Evolutionary conservation across 2,888 invertebrate genomes (phyloP).

Genomic region (Muschampia plurimacula): DNA sequence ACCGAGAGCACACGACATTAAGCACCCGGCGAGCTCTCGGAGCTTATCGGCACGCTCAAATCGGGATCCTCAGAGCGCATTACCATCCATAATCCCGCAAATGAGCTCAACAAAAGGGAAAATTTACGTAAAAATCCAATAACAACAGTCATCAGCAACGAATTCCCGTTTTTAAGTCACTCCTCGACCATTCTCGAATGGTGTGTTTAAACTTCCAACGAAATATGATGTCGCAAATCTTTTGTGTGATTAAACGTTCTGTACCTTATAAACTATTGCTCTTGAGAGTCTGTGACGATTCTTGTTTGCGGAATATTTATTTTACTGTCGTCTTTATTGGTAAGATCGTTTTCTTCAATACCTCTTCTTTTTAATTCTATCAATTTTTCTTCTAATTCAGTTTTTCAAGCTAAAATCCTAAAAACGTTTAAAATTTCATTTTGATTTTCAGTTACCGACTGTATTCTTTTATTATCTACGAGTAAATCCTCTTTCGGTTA

Average conservation of each 20-base stretch:
- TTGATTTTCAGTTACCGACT: neutral
- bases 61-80: conserved; percentile 57
- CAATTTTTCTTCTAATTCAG: neutral
- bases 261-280: neutral
- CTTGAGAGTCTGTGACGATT: neutral
- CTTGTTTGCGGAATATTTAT: neutral
- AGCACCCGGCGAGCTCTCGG: conserved; percentile 47
- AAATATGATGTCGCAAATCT: conserved; percentile 19
- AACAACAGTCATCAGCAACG: conserved; percentile 56
- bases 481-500: neutral
- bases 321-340: neutral
- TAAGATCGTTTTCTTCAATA: neutral
- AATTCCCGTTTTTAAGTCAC: conserved; percentile 43
- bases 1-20: conserved; percentile 28
- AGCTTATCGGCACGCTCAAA: conserved; percentile 63
- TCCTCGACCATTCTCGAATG: conserved; percentile 28
- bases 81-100: conserved; percentile 68
- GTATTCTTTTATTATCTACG: neutral
- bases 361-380: neutral
- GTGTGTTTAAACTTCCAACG: conserved; percentile 21
- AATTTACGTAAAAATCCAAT: conserved; percentile 71
- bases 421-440: neutral
- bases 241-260: neutral
- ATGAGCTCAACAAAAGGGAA: conserved; percentile 66
- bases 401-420: neutral